Percentiles rank a stretch among this genome's conserved stretches.
Evolutionary conservation across 2,113 vertebrate species (phyloP).

Genomic region (Nannospalax galili): DNA sequence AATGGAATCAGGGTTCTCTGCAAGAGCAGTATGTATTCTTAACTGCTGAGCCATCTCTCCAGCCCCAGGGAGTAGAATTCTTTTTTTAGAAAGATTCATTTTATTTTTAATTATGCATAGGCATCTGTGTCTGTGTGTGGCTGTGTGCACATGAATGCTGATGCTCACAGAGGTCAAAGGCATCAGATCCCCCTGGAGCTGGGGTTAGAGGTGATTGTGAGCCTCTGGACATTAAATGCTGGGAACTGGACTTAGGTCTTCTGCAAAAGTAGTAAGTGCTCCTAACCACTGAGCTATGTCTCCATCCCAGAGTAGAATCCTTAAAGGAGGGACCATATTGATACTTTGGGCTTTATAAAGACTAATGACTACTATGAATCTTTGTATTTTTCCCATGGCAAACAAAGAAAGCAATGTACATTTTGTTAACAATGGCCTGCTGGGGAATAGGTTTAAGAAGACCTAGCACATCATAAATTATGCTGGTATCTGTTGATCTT

Average conservation of each 20-base stretch:
- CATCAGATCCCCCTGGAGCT: background rate
- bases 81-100: background rate
- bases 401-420: background rate
- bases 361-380: background rate
- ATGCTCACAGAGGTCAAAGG: background rate
- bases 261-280: background rate
- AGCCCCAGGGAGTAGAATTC: background rate
- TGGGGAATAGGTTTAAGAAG: background rate
- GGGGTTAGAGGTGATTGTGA: background rate
- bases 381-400: background rate
- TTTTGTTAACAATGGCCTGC: background rate
- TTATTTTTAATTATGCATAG: background rate
- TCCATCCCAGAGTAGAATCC: background rate
- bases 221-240: background rate
- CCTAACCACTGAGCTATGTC: background rate
- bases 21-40: too few relatives aligned
- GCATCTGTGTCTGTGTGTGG: background rate
- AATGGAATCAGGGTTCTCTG: too few relatives aligned
- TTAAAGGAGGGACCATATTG: background rate
- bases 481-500: background rate
- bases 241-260: background rate
- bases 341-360: background rate
- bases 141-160: background rate
- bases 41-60: too few relatives aligned
- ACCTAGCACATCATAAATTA: background rate